phyloP scores from a whole-genome alignment of 1,140 invertebrate species.

The Zaprionus davidi region DNA sequence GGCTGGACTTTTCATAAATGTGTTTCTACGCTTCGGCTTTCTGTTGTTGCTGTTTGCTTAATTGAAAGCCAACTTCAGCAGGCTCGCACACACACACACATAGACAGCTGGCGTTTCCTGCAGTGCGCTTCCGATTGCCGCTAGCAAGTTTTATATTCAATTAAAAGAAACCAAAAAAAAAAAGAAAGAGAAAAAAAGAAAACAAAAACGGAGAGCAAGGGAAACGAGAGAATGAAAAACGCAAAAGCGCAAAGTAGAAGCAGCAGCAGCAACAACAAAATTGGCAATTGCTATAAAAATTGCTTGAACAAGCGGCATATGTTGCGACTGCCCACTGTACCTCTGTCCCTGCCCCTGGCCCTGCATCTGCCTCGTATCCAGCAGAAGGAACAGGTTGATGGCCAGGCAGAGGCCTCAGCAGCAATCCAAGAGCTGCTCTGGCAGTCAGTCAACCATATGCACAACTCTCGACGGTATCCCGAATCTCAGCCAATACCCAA shows the following conservation, averaged over 20 bases:
- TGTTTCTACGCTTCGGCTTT: conserved; percentile 46
- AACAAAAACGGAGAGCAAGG: conserved; percentile 11
- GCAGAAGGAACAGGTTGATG: conserved; percentile 39
- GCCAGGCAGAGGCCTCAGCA: background rate
- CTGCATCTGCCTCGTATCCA: background rate
- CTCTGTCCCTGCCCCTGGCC: background rate
- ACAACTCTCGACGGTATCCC: conserved; percentile 55
- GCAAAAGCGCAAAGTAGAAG: conserved; percentile 27
- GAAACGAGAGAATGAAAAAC: conserved; percentile 30
- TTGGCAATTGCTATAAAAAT: conserved; percentile 78
- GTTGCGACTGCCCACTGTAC: conserved; percentile 43
- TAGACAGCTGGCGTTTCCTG: conserved; percentile 74
- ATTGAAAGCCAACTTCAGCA: conserved; percentile 76
- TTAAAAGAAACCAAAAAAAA: conserved; percentile 65
- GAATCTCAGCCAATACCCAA: conserved; percentile 61
- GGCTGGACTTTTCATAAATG: conserved; percentile 53
- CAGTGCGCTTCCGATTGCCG: conserved; percentile 78
- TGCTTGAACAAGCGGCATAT: conserved; percentile 73
- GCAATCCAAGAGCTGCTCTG: conserved; percentile 25
- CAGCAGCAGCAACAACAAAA: conserved; percentile 53
- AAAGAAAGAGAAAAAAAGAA: conserved; percentile 26
- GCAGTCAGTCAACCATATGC: conserved; percentile 70
- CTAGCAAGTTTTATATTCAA: conserved; percentile 81
- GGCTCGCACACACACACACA: conserved; percentile 44
- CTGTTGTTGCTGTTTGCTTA: conserved; percentile 70